Base-by-base conservation (phyloP, 2,113 vertebrate genomes). In the Macquaria ambigua region DNA sequence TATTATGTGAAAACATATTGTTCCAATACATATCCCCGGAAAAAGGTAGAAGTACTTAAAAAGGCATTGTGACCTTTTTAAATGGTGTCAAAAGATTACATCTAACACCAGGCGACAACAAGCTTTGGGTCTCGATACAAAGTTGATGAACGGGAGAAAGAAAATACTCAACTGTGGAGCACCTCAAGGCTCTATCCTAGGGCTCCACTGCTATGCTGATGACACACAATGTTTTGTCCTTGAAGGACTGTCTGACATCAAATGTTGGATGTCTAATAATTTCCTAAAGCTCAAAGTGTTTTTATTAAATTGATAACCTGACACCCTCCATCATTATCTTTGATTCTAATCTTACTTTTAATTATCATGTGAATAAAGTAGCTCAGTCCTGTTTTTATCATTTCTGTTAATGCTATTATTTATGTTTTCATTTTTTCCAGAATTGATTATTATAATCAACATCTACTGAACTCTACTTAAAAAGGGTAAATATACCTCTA, bases 111-210 rank as follows among this genome's bases (percentile, higher is more conserved):
- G 34, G 37, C 0, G 3, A 37, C 41, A 46, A 56, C 3, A 74
- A 23, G 23, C 6, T 25, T 14, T 52, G 50, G 10, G 28, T 37
- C 21, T 50, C 11, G 20, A 64, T n/a, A 55, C 18, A 18, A 48
- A 18, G 28, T 25, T 25, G 8, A 84, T n/a, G 1, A 74, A 70
- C 4, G 4, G 12, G 7, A 59, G 41, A 28, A 34, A 66, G 23
- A 25, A 34, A 48, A 31, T 11, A 58, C 6, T 56, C 5, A 55
- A 55, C 5, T 9, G 8, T 62, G 75, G 61, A 25, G 46, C 15
- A 72, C 79, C 71, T 21, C 68, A 81, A 1, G 58, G 69, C 23
- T 78, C 56, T 77, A 21, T 66, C 18, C 39, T 61, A 16, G 50
- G 6, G 39, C 37, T 12, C 8, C 15, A 61, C 15, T 14, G 2